Evolutionary conservation across 2,797 vertebrate species (phyloP).

Genomic region (Lepilemur ruficaudatus): DNA sequence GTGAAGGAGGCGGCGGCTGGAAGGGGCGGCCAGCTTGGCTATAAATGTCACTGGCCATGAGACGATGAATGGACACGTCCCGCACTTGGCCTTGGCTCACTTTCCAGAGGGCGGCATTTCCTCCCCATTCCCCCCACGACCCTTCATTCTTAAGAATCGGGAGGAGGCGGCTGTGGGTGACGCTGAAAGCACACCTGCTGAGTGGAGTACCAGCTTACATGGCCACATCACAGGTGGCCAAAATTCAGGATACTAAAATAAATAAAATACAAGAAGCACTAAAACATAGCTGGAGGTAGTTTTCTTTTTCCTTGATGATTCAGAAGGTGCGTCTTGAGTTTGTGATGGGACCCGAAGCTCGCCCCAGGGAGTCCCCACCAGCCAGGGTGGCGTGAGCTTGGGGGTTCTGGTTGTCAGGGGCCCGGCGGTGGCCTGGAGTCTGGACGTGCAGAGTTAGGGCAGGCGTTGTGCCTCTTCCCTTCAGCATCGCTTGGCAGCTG

Average conservation of each 20-base stretch:
- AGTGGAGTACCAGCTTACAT: neutral
- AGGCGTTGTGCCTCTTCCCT: neutral
- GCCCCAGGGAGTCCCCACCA: neutral
- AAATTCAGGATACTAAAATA: neutral
- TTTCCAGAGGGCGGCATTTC: neutral
- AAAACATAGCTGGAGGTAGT: neutral
- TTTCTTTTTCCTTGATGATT: neutral
- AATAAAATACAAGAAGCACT: neutral
- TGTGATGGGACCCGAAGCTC: neutral
- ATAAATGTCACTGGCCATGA: too few species aligned
- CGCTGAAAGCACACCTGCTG: neutral
- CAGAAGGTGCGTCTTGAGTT: neutral
- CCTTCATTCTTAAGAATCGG: neutral
- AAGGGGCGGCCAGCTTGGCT: rapidly evolving
- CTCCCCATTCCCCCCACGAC: rapidly evolving
- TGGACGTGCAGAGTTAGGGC: neutral
- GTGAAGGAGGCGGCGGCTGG: neutral
- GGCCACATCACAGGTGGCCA: neutral
- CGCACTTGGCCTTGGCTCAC: neutral
- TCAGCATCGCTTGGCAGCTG: neutral
- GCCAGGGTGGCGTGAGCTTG: neutral
- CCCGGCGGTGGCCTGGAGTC: neutral
- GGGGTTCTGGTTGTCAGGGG: neutral
- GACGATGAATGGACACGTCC: neutral
- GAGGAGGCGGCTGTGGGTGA: neutral